Evolutionary conservation across 2,797 vertebrate species (phyloP), one percentile per base, ranked within the genome.

Genomic region (Mus caroli): DNA sequence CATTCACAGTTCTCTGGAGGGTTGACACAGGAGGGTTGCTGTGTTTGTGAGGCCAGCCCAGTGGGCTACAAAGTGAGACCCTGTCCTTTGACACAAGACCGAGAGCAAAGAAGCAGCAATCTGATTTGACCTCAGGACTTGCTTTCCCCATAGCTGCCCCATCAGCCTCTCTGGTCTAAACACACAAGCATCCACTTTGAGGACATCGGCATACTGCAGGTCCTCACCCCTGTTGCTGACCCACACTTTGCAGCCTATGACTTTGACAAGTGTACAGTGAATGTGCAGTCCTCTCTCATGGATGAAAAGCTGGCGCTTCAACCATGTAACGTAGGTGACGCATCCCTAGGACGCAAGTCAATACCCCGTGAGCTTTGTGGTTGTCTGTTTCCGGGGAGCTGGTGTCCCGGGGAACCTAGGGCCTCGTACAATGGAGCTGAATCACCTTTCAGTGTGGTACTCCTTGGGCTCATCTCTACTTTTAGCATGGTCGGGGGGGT

Each of bases 251-350:
- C 22, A 14, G 62, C 46, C 1, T 97, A 73, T 0, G 96, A 98
- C 76, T 98, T 97, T 31, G 3, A 43, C 8, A 79, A 91, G 89
- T 97, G 97, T 37, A 0, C 0, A 0, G 0, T 97, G 64, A 98
- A 96, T 11, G 46, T 97, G 1, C 96, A 97, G 77, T 3, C 17
- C 0, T 0, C 62, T 9, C 91, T 98, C 92, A 96, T 93, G 92
- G 1, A 82, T 0, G 9, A 69, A n/a, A n/a, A 8, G 62, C 94
- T 6, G 1, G 14, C 75, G 0, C 0, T 92, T 0, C 28, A 37
- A 0, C 6, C 20, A 5, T 98, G 97, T 88, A 92, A 91, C 20
- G 97, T 98, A 96, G 0, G 97, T 93, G 46, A 52, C 2, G 11
- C 37, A 46, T 5, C 12, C 37, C 11, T 12, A 1, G 4, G n/a